Evolutionary conservation across 2,113 vertebrate species (phyloP).

Genomic region (Labeo catla): DNA sequence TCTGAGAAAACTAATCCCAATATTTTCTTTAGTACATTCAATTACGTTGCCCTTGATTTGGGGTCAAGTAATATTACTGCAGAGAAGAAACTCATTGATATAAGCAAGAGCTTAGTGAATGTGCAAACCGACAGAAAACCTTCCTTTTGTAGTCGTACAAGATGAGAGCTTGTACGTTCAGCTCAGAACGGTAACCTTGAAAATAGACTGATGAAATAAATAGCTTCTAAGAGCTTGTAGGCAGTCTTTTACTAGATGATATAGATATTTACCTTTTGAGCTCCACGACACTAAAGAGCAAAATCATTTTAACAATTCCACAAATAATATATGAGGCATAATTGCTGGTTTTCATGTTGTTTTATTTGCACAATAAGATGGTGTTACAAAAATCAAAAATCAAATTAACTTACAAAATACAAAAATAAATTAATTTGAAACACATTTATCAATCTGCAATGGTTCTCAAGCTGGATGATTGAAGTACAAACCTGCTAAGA

Average conservation of each 20-base stretch:
- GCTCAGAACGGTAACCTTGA: background rate
- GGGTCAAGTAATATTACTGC: background rate
- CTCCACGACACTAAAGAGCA: background rate
- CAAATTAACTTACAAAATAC: no score
- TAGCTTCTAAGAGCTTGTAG: background rate
- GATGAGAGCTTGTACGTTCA: background rate
- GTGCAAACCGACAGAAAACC: background rate
- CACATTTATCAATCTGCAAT: background rate
- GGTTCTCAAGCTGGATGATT: background rate
- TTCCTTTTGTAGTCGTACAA: background rate
- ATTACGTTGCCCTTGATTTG: background rate
- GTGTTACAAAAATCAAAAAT: no score
- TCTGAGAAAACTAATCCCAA: background rate
- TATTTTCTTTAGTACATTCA: background rate
- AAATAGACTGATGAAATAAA: background rate
- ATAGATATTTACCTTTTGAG: background rate
- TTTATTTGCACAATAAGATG: background rate
- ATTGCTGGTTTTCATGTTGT: background rate
- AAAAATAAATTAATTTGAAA: no score
- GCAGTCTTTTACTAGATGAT: background rate
- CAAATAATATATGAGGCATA: background rate
- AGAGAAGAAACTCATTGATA: background rate
- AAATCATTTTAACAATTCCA: background rate
- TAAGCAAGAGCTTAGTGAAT: background rate
- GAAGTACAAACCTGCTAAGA: background rate